phyloP scores from a whole-genome alignment of 2,888 invertebrate species.

The Andrena trimmerana region DNA sequence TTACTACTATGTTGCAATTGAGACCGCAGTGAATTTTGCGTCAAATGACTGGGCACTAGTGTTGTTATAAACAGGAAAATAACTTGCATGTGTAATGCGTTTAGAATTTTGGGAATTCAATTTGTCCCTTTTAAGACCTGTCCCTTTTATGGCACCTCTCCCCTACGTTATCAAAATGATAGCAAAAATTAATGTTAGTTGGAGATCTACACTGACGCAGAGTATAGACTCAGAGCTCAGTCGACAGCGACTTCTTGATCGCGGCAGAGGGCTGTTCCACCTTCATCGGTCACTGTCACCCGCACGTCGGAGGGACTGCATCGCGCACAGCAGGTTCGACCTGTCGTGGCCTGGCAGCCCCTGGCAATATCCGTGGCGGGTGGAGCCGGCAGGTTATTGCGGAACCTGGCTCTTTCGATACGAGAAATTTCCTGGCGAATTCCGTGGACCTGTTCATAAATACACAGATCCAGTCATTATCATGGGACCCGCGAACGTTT shows the following conservation, averaged over 20 bases:
- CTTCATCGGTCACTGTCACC: conserved; percentile 64
- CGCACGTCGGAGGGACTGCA: conserved; percentile 18
- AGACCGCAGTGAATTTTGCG: too few relatives aligned
- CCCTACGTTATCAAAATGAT: too few relatives aligned
- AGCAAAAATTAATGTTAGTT: too few relatives aligned
- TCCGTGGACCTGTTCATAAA: conserved; percentile 34
- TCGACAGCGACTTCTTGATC: neutral
- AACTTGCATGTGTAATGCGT: too few relatives aligned
- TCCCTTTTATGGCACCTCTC: too few relatives aligned
- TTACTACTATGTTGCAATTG: too few relatives aligned
- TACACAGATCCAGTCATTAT: conserved; percentile 58
- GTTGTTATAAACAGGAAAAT: too few relatives aligned
- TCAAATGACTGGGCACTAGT: too few relatives aligned
- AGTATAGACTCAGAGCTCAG: neutral
- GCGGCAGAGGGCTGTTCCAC: conserved; percentile 36
- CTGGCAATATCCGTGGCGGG: conserved; percentile 52
- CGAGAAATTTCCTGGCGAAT: conserved; percentile 53
- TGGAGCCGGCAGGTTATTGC: conserved; percentile 40
- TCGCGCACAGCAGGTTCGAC: neutral
- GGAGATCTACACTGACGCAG: too few relatives aligned
- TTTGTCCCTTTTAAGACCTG: too few relatives aligned
- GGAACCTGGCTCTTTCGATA: conserved; percentile 46
- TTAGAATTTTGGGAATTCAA: too few relatives aligned
- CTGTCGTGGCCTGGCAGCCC: conserved; percentile 11
- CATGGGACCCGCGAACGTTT: conserved; percentile 53